Evolutionary conservation across 2,888 invertebrate species (phyloP).

Genomic region (Chloroclystis v-ata): DNA sequence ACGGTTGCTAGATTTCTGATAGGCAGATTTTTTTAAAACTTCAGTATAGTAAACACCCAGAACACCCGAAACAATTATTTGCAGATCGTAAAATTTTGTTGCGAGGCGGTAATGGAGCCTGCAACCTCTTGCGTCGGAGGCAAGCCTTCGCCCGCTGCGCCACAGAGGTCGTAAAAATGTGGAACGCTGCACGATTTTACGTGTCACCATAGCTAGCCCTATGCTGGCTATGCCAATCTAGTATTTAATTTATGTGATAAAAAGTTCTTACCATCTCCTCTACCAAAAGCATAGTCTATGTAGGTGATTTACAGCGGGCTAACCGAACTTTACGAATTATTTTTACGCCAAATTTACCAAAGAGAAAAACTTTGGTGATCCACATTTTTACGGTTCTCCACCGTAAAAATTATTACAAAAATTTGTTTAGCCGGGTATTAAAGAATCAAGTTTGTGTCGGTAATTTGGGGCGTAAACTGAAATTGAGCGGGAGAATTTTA

Average conservation of each 20-base stretch:
- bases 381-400: slow-evolving; percentile 23
- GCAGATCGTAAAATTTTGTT: too few species aligned
- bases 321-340: slow-evolving; percentile 27
- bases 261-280: background rate
- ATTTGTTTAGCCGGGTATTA: slow-evolving; percentile 22
- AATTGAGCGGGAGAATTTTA: background rate
- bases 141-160: too few species aligned
- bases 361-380: slow-evolving; percentile 21
- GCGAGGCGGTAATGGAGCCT: too few species aligned
- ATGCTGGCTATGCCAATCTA: too few species aligned
- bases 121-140: too few species aligned
- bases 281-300: slow-evolving; percentile 14
- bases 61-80: too few species aligned
- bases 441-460: slow-evolving; percentile 18
- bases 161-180: too few species aligned
- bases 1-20: too few species aligned
- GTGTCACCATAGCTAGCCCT: too few species aligned
- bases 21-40: too few species aligned
- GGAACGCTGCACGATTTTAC: too few species aligned
- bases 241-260: background rate
- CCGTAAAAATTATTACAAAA: slow-evolving; percentile 24
- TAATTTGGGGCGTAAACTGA: slow-evolving; percentile 13
- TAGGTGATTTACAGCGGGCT: slow-evolving; percentile 27
- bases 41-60: too few species aligned
- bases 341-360: slow-evolving; percentile 29